Base-by-base conservation (phyloP, 2,113 vertebrate genomes). In the Dryoscopus gambensis region DNA sequence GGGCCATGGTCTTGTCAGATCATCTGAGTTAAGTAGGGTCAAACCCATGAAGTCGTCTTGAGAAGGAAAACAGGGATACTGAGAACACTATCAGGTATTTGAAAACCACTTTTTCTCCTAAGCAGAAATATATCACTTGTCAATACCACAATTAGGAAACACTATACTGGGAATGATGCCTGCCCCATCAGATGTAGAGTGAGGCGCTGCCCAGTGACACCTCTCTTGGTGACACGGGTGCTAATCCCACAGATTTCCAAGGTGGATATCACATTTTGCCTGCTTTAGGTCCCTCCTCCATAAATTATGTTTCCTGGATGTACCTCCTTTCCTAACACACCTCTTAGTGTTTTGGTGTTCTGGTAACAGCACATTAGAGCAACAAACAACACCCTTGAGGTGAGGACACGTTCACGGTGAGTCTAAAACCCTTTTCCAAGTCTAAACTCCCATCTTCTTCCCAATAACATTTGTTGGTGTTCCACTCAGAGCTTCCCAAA, bases 251-350 rank as follows among this genome's bases (percentile, higher is more conserved):
- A 64, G 75, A 93, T 94, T 96, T 86, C 75, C 88, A 94, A 94
- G 82, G 42, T 67, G 30, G 75, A 28, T 91, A 91, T 97, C 95
- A 74, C 62, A 90, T 96, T 96, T 91, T 97, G 93, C 95, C 85
- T 95, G 90, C 93, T 85, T 95, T 83, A 95, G 89, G 82, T 70
- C 39, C 91, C 84, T 81, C 62, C 77, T 92, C 75, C 59, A 70
- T 93, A 93, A 96, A 93, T 93, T 83, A 95, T 46, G 9, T 24
- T 57, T 83, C 64, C 35, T 44, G 55, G 84, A 65, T 65, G 81
- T 44, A 77, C 95, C 86, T 96, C 95, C 87, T 70, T 91, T 83
- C 68, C 70, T 79, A 92, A 80, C 22, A 47, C 5, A 2, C 46
- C 47, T 57, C 57, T 87, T 18, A 55, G 82, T 39, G 74, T 64